These are phyloP conservation scores for Meandrina meandrites DNA, from an alignment of 92 coral and sea anemone species.

Conservation along the genomic window DNA sequence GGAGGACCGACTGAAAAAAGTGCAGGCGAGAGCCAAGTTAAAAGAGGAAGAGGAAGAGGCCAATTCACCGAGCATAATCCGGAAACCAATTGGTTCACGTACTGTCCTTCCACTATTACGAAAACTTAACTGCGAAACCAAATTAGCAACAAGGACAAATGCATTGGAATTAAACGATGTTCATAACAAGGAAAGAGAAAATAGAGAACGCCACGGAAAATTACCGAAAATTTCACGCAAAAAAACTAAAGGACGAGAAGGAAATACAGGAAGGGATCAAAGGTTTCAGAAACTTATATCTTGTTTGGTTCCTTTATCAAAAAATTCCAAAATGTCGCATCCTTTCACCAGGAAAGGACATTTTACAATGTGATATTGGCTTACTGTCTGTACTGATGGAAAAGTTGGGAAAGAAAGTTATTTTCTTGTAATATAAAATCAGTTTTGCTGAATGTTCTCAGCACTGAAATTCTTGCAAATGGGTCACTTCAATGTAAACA, in stretches of 20 bases:
- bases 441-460: neutral
- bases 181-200: neutral
- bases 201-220: conserved; percentile 5
- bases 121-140: neutral
- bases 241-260: conserved; percentile 17
- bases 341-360: conserved; percentile 27
- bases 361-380: neutral
- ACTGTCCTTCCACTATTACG: neutral
- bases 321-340: conserved; percentile 3
- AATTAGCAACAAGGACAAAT: neutral
- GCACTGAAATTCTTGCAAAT: too few relatives aligned
- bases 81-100: neutral
- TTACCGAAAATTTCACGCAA: conserved; percentile 45
- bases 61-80: neutral
- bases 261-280: conserved; percentile 40
- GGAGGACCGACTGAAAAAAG: conserved; percentile 52
- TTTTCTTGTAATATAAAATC: neutral
- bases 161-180: neutral
- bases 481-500: neutral
- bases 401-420: neutral
- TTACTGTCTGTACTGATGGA: neutral
- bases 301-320: conserved; percentile 42
- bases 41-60: conserved; percentile 27
- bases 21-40: conserved; percentile 52
- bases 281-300: conserved; percentile 69